Evolutionary conservation across 2,797 vertebrate genomes (phyloP).

Genomic region (Sandelia bainsii): DNA sequence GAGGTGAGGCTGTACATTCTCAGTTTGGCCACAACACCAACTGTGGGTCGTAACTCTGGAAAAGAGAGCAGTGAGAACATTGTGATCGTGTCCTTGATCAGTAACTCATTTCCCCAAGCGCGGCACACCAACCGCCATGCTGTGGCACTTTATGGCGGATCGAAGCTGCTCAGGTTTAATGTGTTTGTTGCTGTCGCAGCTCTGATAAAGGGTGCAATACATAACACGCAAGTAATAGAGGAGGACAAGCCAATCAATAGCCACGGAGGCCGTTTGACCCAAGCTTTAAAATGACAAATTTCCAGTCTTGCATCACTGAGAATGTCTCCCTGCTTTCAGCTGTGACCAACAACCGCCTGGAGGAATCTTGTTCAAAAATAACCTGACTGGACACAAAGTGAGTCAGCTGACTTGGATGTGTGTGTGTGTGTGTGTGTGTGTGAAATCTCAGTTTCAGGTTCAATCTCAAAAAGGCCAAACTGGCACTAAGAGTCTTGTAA

Average conservation of each 20-base stretch:
- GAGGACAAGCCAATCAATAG: constrained; percentile 82
- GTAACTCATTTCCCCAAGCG: constrained; percentile 56
- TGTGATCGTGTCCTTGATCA: constrained; percentile 59
- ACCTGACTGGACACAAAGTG: constrained; percentile 15
- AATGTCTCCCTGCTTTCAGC: constrained; percentile 39
- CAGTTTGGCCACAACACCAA: constrained; percentile 41
- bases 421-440: constrained; percentile 19
- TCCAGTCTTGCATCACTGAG: constrained; percentile 52
- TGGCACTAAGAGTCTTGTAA: constrained; percentile 67
- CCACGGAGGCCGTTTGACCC: constrained; percentile 76
- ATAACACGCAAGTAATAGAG: constrained; percentile 78
- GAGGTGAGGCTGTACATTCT: constrained; percentile 56
- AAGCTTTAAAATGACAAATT: constrained; percentile 78
- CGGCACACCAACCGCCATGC: constrained; percentile 14
- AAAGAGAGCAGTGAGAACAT: constrained; percentile 44
- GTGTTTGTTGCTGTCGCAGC: constrained; percentile 77
- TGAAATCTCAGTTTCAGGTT: constrained; percentile 69
- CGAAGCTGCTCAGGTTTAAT: constrained; percentile 78
- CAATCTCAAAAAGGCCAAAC: constrained; percentile 67
- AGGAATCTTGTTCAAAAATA: constrained; percentile 31
- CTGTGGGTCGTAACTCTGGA: constrained; percentile 67
- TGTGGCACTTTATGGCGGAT: constrained; percentile 73
- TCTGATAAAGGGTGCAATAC: constrained; percentile 79
- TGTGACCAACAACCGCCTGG: not conserved
- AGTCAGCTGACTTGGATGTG: constrained; percentile 19